Percentiles rank a stretch among this genome's conserved stretches.
Evolutionary conservation across 2,888 invertebrate species (phyloP).

Genomic region (Acanthosepion esculentum): DNA sequence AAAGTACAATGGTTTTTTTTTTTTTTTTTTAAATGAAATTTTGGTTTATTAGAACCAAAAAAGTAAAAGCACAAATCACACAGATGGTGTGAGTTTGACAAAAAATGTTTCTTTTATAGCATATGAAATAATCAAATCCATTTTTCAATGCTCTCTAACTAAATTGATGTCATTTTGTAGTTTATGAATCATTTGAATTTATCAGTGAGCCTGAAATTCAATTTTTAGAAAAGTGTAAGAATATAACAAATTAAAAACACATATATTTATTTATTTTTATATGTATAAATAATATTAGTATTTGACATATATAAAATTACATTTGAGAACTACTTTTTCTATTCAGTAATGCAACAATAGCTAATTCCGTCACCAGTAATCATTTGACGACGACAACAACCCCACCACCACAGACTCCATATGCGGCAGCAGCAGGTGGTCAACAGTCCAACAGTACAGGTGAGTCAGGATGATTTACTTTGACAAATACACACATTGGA

Average conservation of each 20-base stretch:
- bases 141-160: background rate
- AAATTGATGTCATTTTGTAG: background rate
- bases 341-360: constrained; percentile 57
- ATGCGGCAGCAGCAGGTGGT: constrained; percentile 61
- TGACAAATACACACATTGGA: background rate
- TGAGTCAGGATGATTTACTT: constrained; percentile 50
- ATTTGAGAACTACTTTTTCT: background rate
- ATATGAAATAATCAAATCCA: background rate
- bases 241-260: too few species aligned
- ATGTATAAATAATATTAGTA: too few species aligned
- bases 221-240: background rate
- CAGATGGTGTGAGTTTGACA: too few species aligned
- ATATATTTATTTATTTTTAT: too few species aligned
- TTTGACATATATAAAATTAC: background rate
- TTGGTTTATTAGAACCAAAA: too few species aligned
- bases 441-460: constrained; percentile 66
- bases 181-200: background rate
- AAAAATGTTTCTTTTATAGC: background rate
- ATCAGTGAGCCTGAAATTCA: background rate
- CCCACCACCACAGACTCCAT: constrained; percentile 63
- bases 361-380: constrained; percentile 57
- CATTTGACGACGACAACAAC: constrained; percentile 69
- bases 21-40: background rate
- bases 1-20: too few species aligned
- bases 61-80: too few species aligned